Base-by-base conservation (phyloP, 2,113 vertebrate genomes). In the Boleophthalmus pectinirostris region DNA sequence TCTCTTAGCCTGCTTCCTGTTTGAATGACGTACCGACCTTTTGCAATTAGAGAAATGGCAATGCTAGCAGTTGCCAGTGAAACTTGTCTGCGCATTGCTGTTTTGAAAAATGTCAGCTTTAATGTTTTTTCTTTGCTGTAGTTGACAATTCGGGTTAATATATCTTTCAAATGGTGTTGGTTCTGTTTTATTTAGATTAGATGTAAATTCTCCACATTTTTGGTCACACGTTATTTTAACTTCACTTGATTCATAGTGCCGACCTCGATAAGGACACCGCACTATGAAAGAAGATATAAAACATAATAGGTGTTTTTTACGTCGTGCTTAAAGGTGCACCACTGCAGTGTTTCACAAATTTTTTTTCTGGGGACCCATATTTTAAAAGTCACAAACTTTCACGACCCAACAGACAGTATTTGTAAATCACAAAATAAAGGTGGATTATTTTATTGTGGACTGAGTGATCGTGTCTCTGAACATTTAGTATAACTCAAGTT, bases 1-100 rank as follows among this genome's bases (percentile, higher is more conserved):
- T 60, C 77, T 76, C 58, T 81, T 73, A 75, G 79, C 77, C 78
- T 75, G 73, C 81, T 75, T 78, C 81, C 80, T 54, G 81, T 68
- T 58, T 58, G 70, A 79, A 63, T 69, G 51, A 51, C 18, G 7
- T 2, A 79, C 46, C 51, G 58, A 60, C 53, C 29, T 49, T 29
- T 60, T 75, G 66, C 75, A 69, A 74, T 81, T 80, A 68, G 18
- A 61, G 66, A 51, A 65, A 38, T 29, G 29, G 29, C 60, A 78
- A 76, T 73, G 51, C 60, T 12, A 51, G 70, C 67, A 23, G 56
- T 65, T 73, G 76, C 72, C 72, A 56, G 23, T 68, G 72, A 76
- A 51, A 66, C 43, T 54, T 64, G 56, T 64, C 61, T 45, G 66
- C 66, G 45, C 77, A 72, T 82, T 79, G 43, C 33, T 38, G 23